phyloP scores from a whole-genome alignment of 2,797 vertebrate genomes.

The Merluccius polli region DNA sequence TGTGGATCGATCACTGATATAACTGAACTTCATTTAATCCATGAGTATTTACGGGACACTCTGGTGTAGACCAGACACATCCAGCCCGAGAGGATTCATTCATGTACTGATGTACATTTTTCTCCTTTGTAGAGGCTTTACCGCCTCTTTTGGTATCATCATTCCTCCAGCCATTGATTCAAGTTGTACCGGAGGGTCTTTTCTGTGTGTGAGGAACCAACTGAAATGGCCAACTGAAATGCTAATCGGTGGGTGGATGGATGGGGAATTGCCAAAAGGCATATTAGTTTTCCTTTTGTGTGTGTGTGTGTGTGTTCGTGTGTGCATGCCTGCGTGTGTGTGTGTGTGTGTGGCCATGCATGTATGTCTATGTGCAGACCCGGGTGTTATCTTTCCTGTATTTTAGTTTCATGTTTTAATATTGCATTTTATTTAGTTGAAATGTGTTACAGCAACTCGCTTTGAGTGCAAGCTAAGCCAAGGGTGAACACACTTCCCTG shows the following conservation, averaged over 20 bases:
- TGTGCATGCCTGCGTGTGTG: conserved; percentile 18
- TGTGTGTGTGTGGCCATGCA: conserved; percentile 7
- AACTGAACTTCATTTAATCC: neutral
- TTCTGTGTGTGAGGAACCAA: conserved; percentile 19
- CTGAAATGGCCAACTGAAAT: conserved; percentile 16
- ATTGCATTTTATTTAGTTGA: neutral
- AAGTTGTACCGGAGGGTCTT: conserved; percentile 10
- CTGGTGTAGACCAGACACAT: conserved; percentile 11
- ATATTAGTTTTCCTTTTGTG: conserved; percentile 9
- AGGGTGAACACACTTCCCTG: neutral
- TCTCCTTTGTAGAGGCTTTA: neutral
- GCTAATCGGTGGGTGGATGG: conserved; percentile 10
- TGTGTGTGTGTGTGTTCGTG: conserved; percentile 18
- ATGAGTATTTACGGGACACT: conserved; percentile 7
- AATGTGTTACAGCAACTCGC: neutral
- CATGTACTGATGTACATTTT: neutral
- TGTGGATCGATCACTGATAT: neutral
- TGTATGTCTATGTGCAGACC: conserved; percentile 5
- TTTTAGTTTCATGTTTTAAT: neutral
- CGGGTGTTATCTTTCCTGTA: neutral
- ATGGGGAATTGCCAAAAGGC: neutral
- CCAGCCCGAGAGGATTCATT: neutral
- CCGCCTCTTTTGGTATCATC: conserved; percentile 7
- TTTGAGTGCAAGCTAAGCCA: neutral
- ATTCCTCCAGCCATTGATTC: conserved; percentile 13